Evolutionary conservation across 1,140 invertebrate genomes (phyloP).

Genomic region (Glossosoma conforme): DNA sequence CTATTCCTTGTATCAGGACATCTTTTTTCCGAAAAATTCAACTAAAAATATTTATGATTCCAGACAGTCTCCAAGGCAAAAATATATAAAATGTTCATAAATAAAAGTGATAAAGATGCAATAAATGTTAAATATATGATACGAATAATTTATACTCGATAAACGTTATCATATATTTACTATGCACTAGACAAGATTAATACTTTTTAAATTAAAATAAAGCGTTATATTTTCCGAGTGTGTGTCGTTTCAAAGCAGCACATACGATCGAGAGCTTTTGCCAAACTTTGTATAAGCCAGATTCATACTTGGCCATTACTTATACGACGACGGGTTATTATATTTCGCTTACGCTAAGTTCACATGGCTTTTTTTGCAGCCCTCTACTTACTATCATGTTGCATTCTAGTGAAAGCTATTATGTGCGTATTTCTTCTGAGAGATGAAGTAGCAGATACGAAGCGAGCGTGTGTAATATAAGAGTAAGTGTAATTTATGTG

Average conservation of each 20-base stretch:
- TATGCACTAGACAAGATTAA: not conserved
- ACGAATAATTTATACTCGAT: too few relatives aligned
- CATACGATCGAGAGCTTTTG: too few relatives aligned
- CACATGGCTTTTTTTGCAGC: constrained; percentile 7
- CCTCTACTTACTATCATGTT: constrained; percentile 20
- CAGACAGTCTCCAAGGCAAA: too few relatives aligned
- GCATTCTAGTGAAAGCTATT: constrained; percentile 24
- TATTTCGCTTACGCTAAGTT: constrained; percentile 24
- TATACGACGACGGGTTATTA: constrained; percentile 21
- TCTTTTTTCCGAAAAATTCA: too few relatives aligned
- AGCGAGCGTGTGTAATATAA: constrained; percentile 12
- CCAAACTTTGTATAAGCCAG: constrained; percentile 8
- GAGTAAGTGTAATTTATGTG: constrained; percentile 28
- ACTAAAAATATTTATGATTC: too few relatives aligned
- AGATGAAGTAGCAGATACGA: constrained; percentile 6
- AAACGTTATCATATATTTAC: constrained; percentile 1
- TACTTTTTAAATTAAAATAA: not conserved
- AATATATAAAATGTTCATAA: too few relatives aligned
- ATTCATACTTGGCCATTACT: constrained; percentile 3
- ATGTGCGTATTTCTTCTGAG: constrained; percentile 20
- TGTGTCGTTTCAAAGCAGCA: too few relatives aligned
- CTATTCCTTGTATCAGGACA: too few relatives aligned
- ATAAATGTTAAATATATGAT: too few relatives aligned
- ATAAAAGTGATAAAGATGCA: too few relatives aligned
- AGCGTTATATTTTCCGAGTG: too few relatives aligned